Evolutionary conservation across 2,797 vertebrate species (phyloP).

Genomic region (Melanotaenia boesemani): DNA sequence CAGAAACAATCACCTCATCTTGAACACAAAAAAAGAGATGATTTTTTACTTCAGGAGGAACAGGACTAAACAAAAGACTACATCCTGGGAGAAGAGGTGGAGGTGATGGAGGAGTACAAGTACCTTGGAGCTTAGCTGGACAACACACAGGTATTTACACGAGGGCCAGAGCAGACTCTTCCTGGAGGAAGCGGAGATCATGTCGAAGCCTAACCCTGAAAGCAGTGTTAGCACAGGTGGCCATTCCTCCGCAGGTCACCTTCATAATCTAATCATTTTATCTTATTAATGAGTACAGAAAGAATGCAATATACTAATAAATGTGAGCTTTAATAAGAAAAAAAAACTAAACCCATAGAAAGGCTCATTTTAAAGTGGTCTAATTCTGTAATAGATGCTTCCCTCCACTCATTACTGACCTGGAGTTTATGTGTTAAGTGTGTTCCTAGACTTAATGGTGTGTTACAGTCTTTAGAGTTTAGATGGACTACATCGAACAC

Average conservation of each 20-base stretch:
- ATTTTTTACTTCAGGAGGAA: not conserved
- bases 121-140: not conserved
- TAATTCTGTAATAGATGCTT: not conserved
- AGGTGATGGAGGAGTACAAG: no score
- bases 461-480: not conserved
- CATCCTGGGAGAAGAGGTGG: not conserved
- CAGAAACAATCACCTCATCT: not conserved
- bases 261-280: not conserved
- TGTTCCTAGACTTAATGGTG: not conserved
- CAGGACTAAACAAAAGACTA: not conserved
- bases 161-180: no score
- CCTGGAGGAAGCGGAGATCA: no score
- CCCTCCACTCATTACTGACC: not conserved
- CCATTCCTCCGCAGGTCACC: not conserved
- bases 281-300: no score
- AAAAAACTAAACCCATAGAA: not conserved
- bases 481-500: slow-evolving; percentile 6
- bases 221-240: not conserved
- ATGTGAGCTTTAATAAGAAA: no score
- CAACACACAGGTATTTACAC: no score
- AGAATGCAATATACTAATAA: no score
- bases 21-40: not conserved
- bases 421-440: not conserved
- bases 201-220: not conserved
- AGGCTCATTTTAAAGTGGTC: not conserved